phyloP scores from a whole-genome alignment of 2,888 invertebrate genomes.

The Eledona agricola region DNA sequence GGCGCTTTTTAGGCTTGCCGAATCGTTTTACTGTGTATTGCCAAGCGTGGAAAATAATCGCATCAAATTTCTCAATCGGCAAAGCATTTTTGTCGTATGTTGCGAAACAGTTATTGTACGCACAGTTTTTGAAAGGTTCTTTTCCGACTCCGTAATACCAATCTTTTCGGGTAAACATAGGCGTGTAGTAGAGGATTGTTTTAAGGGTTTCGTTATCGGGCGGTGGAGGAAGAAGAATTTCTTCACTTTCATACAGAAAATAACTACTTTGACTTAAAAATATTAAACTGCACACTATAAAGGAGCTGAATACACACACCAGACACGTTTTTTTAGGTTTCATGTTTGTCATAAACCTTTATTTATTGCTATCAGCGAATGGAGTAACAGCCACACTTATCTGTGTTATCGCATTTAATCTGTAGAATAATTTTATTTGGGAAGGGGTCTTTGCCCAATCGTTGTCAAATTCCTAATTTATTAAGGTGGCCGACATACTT shows the following conservation, averaged over 20 bases:
- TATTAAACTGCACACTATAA: too few species aligned
- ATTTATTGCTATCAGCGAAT: too few species aligned
- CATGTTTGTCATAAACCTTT: too few species aligned
- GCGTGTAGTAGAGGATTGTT: conserved; percentile 48
- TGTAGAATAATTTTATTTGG: too few species aligned
- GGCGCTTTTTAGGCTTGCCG: conserved; percentile 58
- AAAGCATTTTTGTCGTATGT: conserved; percentile 57
- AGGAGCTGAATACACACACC: too few species aligned
- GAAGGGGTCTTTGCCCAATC: too few species aligned
- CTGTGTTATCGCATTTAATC: too few species aligned
- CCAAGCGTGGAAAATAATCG: conserved; percentile 65
- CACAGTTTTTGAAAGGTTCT: conserved; percentile 52
- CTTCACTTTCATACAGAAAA: conserved; percentile 3
- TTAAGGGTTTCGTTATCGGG: conserved; percentile 25
- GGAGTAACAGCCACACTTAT: too few species aligned
- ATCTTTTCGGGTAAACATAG: conserved; percentile 43
- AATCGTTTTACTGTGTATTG: conserved; percentile 45
- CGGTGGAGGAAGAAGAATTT: neutral
- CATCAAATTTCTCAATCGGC: conserved; percentile 63
- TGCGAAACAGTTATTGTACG: conserved; percentile 62
- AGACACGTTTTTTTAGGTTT: too few species aligned
- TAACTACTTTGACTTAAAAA: too few species aligned
- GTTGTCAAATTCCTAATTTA: too few species aligned
- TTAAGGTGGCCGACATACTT: too few species aligned
- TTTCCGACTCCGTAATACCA: conserved; percentile 43